Base-by-base conservation (phyloP, 2,888 invertebrate genomes). In the Morinoia aosen region DNA sequence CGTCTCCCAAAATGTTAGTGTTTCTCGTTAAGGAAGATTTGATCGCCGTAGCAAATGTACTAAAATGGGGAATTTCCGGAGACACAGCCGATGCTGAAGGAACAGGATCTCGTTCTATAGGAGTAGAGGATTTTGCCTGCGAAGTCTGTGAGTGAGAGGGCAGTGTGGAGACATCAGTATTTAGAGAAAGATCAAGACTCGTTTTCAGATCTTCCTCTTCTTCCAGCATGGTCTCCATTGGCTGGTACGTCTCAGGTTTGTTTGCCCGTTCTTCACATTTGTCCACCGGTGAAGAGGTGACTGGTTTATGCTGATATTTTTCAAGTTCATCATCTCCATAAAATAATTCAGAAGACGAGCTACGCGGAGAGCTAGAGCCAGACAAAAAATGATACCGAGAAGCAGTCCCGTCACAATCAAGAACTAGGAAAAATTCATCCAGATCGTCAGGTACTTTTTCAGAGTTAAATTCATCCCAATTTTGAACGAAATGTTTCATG, bases 401-500 rank as follows among this genome's bases (percentile, higher is more conserved):
- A 57, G 90, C 96, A 48, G 95, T 95, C 33, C 96, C 96, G 25
- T 95, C 96, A 58, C 96, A 96, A 88, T 96, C 96, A 39, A 96
- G 95, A 33, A 96, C 96, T 76, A 96, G 76, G 95, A 96, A 96
- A 95, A 96, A 96, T 88, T 96, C 96, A 90, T 96, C 96, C 39
- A 96, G 95, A 90, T 96, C 96, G 10, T 95, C 95, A 33, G 96
- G 95, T 16, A 96, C 96, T 58, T 95, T 91, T 90, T 95, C 96
- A 12, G 95, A 64, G 48, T 95, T 95, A 39, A 96, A 95, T 19
- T 95, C 95, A 57, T 95, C 96, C 96, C 96, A 96, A 64, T 96
- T 95, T 76, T 96, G 58, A 16, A 96, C 96, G 40, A 96, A 96
- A 94, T 96, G 91, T 58, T 96, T 95, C 40, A 96, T 95, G 58